Conservation (phyloP, 2,797 vertebrate species). For the Furcifer pardalis region DNA sequence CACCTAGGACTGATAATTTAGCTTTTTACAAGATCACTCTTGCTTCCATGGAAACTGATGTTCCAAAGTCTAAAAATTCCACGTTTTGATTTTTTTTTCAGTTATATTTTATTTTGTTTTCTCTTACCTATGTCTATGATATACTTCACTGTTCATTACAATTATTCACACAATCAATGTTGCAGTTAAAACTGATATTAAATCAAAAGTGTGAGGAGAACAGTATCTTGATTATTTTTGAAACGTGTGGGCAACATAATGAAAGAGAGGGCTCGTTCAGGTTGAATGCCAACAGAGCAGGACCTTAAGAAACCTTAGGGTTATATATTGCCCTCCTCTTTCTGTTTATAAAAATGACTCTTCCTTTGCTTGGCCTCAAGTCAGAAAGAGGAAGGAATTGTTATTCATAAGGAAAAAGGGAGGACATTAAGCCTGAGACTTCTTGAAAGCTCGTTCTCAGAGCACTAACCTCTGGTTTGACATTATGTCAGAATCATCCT, state of each 20-base stretch:
- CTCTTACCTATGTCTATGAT: background rate
- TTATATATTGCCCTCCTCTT: background rate
- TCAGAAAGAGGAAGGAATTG: background rate
- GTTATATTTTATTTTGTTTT: background rate
- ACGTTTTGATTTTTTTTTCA: background rate
- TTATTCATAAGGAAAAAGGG: background rate
- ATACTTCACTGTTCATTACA: background rate
- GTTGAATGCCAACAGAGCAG: background rate
- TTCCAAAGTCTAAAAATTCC: slow-evolving; percentile 10
- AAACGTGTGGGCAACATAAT: background rate
- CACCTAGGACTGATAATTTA: slow-evolving; percentile 27
- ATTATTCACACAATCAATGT: background rate
- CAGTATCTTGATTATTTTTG: slow-evolving; percentile 2
- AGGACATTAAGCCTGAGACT: background rate
- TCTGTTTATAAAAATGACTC: background rate
- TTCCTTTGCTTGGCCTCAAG: background rate
- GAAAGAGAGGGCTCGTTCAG: background rate
- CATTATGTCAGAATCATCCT: background rate
- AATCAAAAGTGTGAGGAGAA: background rate
- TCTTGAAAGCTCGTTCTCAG: background rate
- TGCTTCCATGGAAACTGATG: slow-evolving; percentile 37
- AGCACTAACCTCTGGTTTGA: background rate
- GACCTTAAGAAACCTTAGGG: background rate
- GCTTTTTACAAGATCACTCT: slow-evolving; percentile 34
- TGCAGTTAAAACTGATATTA: slow-evolving; percentile 5